phyloP scores from a whole-genome alignment of 2,888 invertebrate genomes.

The Melanargia galathea region DNA sequence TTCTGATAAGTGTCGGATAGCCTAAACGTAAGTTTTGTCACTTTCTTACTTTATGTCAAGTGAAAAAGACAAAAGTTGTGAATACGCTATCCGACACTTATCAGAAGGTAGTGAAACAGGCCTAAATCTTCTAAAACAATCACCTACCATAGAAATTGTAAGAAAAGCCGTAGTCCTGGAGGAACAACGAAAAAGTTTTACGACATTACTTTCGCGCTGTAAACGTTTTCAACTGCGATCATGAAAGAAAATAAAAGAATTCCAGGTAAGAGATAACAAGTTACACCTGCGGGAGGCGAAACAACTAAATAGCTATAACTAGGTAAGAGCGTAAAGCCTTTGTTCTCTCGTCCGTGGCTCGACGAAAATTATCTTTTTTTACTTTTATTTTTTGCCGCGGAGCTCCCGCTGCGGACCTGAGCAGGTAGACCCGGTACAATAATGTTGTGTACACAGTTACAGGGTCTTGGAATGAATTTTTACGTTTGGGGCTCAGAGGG shows the following conservation, averaged over 20 bases:
- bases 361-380: conserved; percentile 78
- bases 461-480: conserved; percentile 15
- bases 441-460: conserved; percentile 46
- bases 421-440: conserved; percentile 75
- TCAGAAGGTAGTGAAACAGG: neutral
- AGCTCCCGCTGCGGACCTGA: conserved; percentile 62
- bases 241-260: conserved; percentile 62
- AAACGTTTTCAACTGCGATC: conserved; percentile 54
- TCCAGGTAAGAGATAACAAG: conserved; percentile 72
- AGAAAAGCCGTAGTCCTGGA: conserved; percentile 11
- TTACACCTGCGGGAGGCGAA: conserved; percentile 67
- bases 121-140: conserved; percentile 6
- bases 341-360: conserved; percentile 72
- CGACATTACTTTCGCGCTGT: conserved; percentile 54
- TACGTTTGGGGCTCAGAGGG: neutral
- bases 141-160: neutral
- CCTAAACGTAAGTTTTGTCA: no score
- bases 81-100: no score
- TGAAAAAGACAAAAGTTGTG: neutral
- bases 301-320: conserved; percentile 76
- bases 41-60: no score
- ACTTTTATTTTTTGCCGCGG: conserved; percentile 65
- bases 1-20: no score
- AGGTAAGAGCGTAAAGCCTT: conserved; percentile 69
- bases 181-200: conserved; percentile 40